Evolutionary conservation across 2,888 invertebrate species (phyloP), one percentile per base, ranked within the genome.

Genomic region (Shargacucullia verbasci): DNA sequence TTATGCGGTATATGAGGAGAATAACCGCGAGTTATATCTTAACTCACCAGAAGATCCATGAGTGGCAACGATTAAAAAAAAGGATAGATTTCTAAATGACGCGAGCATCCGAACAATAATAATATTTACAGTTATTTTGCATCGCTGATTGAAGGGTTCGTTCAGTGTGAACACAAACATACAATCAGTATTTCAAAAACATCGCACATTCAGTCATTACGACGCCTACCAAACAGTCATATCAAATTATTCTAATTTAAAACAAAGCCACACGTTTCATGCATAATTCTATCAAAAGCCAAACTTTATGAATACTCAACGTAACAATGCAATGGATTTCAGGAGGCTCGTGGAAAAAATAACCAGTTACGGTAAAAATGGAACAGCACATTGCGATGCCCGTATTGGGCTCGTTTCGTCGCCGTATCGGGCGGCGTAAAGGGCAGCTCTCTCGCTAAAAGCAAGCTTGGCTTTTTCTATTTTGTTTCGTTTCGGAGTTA

Each of bases 401-500:
- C 43, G 34, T 59, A 27, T 67, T 57, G 64, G 37, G 7, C 2
- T 37, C 54, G 60, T 48, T 41, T 65, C 68, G 73, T 53, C 12
- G n/a, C 13, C 70, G 60, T 61, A 29, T 65, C 73, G 76, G 52
- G 8, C 1, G 0, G 10, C 59, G 34, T 78, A 79, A 81, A 76
- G 41, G 34, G 50, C 10, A 52, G 68, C 59, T 70, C 69, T 67
- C 66, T 65, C 70, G 76, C 80, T 84, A 85, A 86, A 83, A 81
- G 82, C 81, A 79, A 75, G 69, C 74, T 69, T 59, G 61, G 56
- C 61, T 82, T 79, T 81, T 80, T 82, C 73, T 73, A 60, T 79
- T 80, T 80, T 73, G 65, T 78, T 74, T 75, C 73, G 70, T 75
- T 76, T 69, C 62, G 64, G 70, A 76, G 76, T 71, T 62, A 74